Conservation (phyloP, 2,113 vertebrate species). For the Leptosomus discolor region DNA sequence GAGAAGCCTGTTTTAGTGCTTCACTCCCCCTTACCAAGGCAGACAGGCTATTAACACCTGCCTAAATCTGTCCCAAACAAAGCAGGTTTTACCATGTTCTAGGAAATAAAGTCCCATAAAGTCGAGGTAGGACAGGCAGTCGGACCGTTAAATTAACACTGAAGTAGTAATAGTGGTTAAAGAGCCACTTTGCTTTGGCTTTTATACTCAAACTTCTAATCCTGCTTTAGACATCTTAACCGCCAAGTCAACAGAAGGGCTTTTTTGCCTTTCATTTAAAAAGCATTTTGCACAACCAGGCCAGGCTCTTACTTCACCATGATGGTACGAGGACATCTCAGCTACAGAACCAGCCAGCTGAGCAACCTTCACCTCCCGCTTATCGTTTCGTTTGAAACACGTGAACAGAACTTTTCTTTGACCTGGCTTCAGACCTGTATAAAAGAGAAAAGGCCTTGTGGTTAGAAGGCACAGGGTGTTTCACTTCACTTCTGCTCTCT, state of each 20-base stretch:
- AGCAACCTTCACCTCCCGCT: constrained; percentile 95
- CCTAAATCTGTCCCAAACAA: background rate
- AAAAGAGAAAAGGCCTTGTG: background rate
- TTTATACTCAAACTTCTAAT: background rate
- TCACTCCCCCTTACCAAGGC: background rate
- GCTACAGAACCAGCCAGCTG: constrained; percentile 96
- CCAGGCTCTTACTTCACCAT: constrained; percentile 86
- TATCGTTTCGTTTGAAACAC: constrained; percentile 95
- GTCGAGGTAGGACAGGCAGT: background rate
- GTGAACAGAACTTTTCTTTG: constrained; percentile 96
- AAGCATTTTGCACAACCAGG: background rate
- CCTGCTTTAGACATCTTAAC: background rate
- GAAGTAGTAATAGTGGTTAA: background rate
- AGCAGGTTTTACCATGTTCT: background rate
- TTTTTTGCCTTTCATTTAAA: background rate
- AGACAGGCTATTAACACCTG: background rate
- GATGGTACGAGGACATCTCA: constrained; percentile 98
- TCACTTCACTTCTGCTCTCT: background rate
- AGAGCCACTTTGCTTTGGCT: background rate
- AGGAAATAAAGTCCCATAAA: background rate
- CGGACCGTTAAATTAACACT: background rate
- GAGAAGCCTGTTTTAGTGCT: background rate
- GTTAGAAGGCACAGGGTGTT: background rate
- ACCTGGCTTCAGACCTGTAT: constrained; percentile 91
- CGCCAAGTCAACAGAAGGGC: background rate